Evolutionary conservation across 2,113 vertebrate genomes (phyloP).

Genomic region (Hyla sarda): DNA sequence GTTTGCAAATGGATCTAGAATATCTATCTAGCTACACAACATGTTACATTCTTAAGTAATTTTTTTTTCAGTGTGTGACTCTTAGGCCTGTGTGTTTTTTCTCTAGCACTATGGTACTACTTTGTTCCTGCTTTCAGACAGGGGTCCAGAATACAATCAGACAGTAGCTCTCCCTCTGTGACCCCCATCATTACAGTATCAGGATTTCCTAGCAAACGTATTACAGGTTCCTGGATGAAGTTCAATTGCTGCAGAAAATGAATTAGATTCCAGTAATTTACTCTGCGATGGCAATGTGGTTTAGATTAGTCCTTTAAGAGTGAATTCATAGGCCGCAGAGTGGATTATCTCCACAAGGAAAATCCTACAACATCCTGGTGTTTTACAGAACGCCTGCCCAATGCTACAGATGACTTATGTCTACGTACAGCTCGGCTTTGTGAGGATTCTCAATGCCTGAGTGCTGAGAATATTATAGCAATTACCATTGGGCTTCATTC

Average conservation of each 20-base stretch:
- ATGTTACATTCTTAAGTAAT: too few relatives aligned
- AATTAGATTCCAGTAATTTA: conserved; percentile 52
- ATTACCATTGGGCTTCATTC: background rate
- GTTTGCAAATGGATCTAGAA: too few relatives aligned
- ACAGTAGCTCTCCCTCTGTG: conserved; percentile 16
- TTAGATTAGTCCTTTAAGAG: conserved; percentile 39
- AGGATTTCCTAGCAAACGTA: conserved; percentile 45
- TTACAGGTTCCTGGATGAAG: conserved; percentile 19
- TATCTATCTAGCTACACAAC: too few relatives aligned
- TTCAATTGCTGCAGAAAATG: conserved; percentile 23
- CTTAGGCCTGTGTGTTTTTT: too few relatives aligned
- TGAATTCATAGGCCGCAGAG: conserved; percentile 15
- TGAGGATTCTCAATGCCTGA: background rate
- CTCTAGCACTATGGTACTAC: background rate
- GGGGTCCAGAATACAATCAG: conserved; percentile 26
- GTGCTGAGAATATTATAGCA: conserved; percentile 10
- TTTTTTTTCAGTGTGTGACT: too few relatives aligned
- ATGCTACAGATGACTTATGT: background rate
- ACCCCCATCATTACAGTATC: conserved; percentile 24
- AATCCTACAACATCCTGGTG: conserved; percentile 34
- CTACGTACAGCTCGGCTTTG: background rate
- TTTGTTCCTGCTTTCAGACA: background rate
- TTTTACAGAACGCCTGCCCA: conserved; percentile 10
- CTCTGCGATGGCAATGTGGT: conserved; percentile 45
- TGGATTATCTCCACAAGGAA: conserved; percentile 34